Base-by-base conservation (phyloP, 1,140 invertebrate species). In the Pararge aegeria region DNA sequence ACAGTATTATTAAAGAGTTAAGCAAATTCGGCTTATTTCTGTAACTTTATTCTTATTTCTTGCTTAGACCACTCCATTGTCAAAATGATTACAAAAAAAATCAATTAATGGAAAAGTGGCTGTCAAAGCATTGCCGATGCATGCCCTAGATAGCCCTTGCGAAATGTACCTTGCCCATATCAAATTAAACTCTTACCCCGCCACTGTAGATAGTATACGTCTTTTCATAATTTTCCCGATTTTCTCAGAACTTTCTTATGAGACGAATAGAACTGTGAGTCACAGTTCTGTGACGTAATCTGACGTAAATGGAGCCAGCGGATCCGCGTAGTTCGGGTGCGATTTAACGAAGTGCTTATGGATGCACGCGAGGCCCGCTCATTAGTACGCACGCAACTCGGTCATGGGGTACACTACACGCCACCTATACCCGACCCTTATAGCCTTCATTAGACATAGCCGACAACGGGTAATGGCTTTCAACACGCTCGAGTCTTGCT, bases 361-460 rank as follows among this genome's bases (percentile, higher is more conserved):
- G 73, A 73, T 73, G 82, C 85, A 88, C 86, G 83, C 83, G 79
- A 89, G 73, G 68, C 44, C 55, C 71, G 77, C 80, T 87, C 83
- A 85, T 88, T 88, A 88, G 79, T 63, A 67, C 61, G 68, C 84
- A 87, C 84, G 84, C 84, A 79, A 83, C 61, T 50, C 61, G 56
- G 66, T 65, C 66, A 66, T 66, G 67, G 65, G 62, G 54, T 58
- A 64, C 30, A 10, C 30, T 65, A 65, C 75, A 79, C 75, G 70
- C 74, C 68, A 78, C 52, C 58, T 67, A 68, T 63, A 66, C 64
- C 54, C 56, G 63, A 56, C 70, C 66, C 76, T 77, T 75, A 77
- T 72, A 69, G 68, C 70, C 67, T 73, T 75, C 77, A 78, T 80
- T 80, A 82, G 72, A 77, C 72, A 73, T 72, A 69, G 57, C 56